Evolutionary conservation across 1,140 invertebrate species (phyloP), one percentile per base, ranked within the genome.

Genomic region (Pantala flavescens): DNA sequence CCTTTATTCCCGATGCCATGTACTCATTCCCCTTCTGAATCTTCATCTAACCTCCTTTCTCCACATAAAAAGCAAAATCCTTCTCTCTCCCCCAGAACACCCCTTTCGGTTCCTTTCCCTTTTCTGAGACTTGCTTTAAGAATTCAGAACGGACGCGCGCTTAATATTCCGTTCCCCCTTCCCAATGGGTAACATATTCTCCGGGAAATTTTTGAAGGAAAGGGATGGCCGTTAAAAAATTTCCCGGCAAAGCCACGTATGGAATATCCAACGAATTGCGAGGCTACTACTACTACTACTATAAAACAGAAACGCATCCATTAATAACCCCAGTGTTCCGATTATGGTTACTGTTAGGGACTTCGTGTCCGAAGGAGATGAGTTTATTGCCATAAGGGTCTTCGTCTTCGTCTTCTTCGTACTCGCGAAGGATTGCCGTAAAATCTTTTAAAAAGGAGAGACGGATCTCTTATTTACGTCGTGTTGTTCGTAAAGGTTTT

Each of bases 131-230:
- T 21, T 63, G 3, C 49, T 63, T 63, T 63, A 63, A 63, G 49
- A 63, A 63, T 63, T 63, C 49, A 63, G n/a, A 16, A 21, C 49
- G 49, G 49, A 3, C 49, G 49, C 49, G 49, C 49, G n/a, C 49
- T 63, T 63, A 63, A 63, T 63, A 63, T 63, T 63, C 49, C 16
- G 49, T 5, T 16, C 49, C 49, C 49, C 49, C 16, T 63, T 63
- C 49, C 49, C 49, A 63, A 63, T 63, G 49, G 49, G 49, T 63
- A 63, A 63, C 49, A 63, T 21, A 63, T 63, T 63, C 49, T 21
- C 49, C 49, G 49, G 49, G 49, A 63, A 63, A 63, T 63, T 63
- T 63, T 63, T 63, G 49, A 63, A 63, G 49, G 49, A 63, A 63
- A 63, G 12, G 49, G 49, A 63, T 63, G 49, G 16, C 49, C 49